A percentile compares a stretch with the other conserved stretches of the same genome.
phyloP scores from a whole-genome alignment of 1,140 invertebrate species.

The Maniola jurtina region DNA sequence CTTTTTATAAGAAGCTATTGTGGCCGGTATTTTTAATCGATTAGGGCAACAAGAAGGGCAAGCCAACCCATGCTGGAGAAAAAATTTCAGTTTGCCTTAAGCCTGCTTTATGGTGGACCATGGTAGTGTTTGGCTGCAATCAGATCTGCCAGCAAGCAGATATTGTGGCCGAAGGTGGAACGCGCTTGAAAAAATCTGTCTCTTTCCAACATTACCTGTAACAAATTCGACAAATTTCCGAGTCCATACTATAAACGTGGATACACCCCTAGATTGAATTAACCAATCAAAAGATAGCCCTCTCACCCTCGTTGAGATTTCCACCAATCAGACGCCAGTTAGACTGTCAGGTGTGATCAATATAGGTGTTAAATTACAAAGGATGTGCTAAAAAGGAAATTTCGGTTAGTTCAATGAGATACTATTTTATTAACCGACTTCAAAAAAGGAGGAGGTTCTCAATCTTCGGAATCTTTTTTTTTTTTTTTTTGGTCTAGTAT shows the following conservation, averaged over 20 bases:
- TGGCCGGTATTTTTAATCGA: too few species aligned
- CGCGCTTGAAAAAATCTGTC: not conserved
- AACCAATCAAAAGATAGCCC: constrained; percentile 41
- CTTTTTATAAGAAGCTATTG: too few species aligned
- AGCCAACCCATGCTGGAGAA: too few species aligned
- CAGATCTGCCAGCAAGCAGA: too few species aligned
- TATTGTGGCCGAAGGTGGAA: too few species aligned
- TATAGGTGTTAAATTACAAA: constrained; percentile 35
- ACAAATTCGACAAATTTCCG: not conserved
- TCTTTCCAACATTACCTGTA: not conserved
- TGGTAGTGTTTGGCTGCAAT: too few species aligned
- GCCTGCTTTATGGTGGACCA: too few species aligned
- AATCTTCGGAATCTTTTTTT: too few species aligned
- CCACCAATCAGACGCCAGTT: not conserved
- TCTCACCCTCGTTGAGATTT: constrained; percentile 4
- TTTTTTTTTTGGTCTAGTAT: too few species aligned
- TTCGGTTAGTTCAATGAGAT: constrained; percentile 1
- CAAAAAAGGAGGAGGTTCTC: too few species aligned
- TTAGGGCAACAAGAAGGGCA: too few species aligned
- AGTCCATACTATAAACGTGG: not conserved
- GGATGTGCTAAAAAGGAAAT: constrained; percentile 28
- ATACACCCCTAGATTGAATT: constrained; percentile 15
- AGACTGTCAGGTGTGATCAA: constrained; percentile 49
- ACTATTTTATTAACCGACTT: constrained; percentile 1
- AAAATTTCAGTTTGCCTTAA: too few species aligned